Evolutionary conservation across 2,888 invertebrate species (phyloP).

Genomic region (Athalia cordata): DNA sequence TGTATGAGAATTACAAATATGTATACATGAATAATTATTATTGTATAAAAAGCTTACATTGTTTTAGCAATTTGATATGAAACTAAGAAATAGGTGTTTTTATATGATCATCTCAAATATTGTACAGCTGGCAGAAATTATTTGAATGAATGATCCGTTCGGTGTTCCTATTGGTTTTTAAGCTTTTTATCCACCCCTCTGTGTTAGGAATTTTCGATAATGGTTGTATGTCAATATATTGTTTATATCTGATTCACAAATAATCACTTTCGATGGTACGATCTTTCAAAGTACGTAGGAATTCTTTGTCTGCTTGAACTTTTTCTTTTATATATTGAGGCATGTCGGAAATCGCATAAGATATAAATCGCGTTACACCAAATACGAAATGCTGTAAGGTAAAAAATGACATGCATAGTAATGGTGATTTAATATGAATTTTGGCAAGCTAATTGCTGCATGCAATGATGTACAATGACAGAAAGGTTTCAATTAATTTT

Average conservation of each 20-base stretch:
- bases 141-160: slow-evolving; percentile 4
- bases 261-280: slow-evolving; percentile 23
- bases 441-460: not conserved
- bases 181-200: not conserved
- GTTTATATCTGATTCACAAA: not conserved
- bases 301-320: slow-evolving; percentile 38
- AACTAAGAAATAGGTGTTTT: not conserved
- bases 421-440: too few relatives aligned
- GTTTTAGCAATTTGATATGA: not conserved
- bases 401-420: not conserved
- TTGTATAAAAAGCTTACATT: not conserved
- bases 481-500: not conserved
- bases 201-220: not conserved
- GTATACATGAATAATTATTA: not conserved
- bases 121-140: not conserved
- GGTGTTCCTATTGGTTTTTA: not conserved
- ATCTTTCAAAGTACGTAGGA: slow-evolving; percentile 19
- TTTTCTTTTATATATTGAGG: slow-evolving; percentile 36
- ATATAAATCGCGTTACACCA: slow-evolving; percentile 13
- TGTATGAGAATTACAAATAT: not conserved
- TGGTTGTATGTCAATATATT: not conserved
- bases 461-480: not conserved
- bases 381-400: slow-evolving; percentile 29
- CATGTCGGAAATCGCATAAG: slow-evolving; percentile 23
- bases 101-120: not conserved